Percentiles rank a stretch among this genome's conserved stretches.
phyloP scores from a whole-genome alignment of 2,888 invertebrate genomes.

The Coelogynopora nodosa region DNA sequence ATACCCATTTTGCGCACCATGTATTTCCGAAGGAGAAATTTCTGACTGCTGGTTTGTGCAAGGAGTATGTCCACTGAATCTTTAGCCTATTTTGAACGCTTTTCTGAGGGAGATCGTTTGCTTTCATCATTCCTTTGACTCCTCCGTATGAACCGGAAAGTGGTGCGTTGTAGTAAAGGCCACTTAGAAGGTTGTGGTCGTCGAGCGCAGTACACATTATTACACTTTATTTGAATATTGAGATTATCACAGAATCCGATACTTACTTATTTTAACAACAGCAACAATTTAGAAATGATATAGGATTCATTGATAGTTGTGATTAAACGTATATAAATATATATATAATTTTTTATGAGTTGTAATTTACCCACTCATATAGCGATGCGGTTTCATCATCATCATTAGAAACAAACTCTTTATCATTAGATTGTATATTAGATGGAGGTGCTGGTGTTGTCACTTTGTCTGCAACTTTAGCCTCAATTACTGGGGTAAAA shows the following conservation, averaged over 20 bases:
- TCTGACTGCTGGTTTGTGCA: neutral
- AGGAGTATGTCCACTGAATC: neutral
- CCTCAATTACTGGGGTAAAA: no score
- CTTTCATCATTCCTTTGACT: neutral
- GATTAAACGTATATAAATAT: neutral
- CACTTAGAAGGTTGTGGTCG: neutral
- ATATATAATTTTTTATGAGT: neutral
- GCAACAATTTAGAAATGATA: neutral
- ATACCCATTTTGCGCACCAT: neutral
- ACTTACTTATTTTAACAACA: neutral
- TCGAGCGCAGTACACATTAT: neutral
- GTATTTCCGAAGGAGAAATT: neutral
- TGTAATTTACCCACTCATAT: neutral
- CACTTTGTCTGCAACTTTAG: no score
- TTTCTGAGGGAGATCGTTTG: neutral
- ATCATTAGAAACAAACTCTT: no score
- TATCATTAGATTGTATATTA: no score
- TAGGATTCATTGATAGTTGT: neutral
- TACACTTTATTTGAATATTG: neutral
- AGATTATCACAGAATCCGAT: neutral
- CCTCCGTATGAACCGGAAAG: neutral
- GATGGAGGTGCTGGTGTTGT: no score
- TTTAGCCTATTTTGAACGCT: neutral
- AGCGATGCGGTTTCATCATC: neutral
- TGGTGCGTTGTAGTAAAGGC: neutral